Conservation (phyloP, 2,797 vertebrate species). For the Loriculus beryllinus region DNA sequence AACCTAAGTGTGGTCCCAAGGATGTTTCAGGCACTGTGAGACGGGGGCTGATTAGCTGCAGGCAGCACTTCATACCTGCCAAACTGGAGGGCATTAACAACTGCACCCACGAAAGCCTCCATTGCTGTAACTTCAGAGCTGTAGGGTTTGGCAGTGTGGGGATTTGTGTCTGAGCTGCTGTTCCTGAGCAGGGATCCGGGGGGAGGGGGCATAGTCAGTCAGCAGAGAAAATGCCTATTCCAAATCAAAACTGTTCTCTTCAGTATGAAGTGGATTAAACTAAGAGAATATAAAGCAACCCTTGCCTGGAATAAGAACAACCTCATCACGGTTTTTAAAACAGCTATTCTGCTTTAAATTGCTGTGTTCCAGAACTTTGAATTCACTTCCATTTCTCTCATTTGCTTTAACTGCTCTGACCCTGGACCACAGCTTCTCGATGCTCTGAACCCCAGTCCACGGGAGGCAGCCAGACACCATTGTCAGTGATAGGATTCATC, state of each 20-base stretch:
- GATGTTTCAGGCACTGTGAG: accelerated
- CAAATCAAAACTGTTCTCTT: neutral
- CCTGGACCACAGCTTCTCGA: neutral
- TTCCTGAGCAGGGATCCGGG: neutral
- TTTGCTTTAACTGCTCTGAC: neutral
- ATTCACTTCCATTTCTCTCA: neutral
- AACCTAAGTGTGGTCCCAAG: neutral
- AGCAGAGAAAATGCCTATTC: neutral
- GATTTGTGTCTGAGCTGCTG: neutral
- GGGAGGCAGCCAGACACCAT: neutral
- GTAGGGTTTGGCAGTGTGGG: neutral
- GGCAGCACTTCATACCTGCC: neutral
- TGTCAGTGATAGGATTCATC: neutral
- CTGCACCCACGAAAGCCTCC: neutral
- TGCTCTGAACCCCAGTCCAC: neutral
- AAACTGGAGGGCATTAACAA: neutral
- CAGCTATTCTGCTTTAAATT: neutral
- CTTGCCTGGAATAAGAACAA: neutral
- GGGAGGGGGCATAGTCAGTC: neutral
- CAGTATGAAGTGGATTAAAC: neutral
- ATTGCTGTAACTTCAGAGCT: neutral
- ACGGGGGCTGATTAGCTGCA: neutral
- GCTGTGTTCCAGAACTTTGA: neutral
- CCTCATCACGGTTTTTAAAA: neutral
- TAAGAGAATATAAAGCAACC: neutral